Conservation (phyloP, 2,797 vertebrate species). For the Lateolabrax maculatus region DNA sequence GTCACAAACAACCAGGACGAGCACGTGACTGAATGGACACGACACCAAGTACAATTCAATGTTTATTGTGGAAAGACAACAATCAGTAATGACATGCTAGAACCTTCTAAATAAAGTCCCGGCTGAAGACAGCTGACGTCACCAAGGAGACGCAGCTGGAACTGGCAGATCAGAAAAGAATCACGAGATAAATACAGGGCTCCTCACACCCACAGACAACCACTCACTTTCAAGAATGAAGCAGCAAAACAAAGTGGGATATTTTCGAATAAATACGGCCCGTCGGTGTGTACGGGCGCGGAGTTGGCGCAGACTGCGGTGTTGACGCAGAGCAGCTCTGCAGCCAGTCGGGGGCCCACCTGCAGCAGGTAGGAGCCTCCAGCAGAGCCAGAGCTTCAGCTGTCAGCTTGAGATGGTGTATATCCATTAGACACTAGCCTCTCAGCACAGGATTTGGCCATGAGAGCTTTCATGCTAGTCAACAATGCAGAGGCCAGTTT, state of each 20-base stretch:
- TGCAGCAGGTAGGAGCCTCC: neutral
- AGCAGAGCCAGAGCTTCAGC: neutral
- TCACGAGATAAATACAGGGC: neutral
- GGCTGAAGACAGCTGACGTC: neutral
- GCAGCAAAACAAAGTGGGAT: no score
- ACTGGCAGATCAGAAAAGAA: neutral
- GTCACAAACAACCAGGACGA: neutral
- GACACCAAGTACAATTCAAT: neutral
- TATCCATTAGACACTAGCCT: neutral
- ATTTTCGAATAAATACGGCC: no score
- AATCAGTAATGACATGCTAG: conserved; percentile 13
- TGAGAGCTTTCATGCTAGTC: conserved; percentile 31
- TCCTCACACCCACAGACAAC: neutral
- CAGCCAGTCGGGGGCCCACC: neutral
- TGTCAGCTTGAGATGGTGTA: neutral
- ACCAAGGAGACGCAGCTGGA: neutral
- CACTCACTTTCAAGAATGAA: neutral
- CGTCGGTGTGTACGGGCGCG: no score
- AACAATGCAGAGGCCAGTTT: conserved; percentile 70
- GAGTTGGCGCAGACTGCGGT: neutral
- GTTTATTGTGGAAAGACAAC: conserved; percentile 30
- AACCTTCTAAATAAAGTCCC: neutral
- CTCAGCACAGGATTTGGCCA: conserved; percentile 9
- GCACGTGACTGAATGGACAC: neutral
- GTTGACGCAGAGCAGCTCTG: neutral